These are phyloP conservation scores for Cyanoramphus novaezelandiae DNA, from an alignment of 2,113 vertebrate species.

Conservation along the genomic window DNA sequence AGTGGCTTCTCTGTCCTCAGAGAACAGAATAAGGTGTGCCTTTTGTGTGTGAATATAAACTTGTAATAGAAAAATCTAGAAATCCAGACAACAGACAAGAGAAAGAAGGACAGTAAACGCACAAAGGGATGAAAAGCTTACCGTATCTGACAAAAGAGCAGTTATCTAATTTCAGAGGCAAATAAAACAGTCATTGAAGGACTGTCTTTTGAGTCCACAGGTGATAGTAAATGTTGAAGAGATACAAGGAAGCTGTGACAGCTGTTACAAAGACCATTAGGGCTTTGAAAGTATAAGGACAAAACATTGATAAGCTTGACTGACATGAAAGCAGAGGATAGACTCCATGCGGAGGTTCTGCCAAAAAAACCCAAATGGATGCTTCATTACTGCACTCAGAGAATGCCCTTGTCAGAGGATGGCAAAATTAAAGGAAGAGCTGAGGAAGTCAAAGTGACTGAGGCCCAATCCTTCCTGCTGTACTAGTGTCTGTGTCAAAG, in stretches of 20 bases:
- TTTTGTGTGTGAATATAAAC: neutral
- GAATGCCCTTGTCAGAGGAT: neutral
- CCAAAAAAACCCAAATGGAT: neutral
- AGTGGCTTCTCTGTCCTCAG: neutral
- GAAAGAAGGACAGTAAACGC: neutral
- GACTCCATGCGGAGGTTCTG: neutral
- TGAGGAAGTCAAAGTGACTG: neutral
- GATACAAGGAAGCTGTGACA: neutral
- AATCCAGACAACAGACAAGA: neutral
- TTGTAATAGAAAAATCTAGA: neutral
- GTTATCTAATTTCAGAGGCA: neutral
- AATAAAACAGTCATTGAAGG: neutral
- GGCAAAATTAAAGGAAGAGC: neutral
- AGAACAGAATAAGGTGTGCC: neutral
- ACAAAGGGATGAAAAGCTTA: neutral
- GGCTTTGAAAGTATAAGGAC: neutral
- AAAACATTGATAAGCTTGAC: neutral
- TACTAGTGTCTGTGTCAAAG: neutral
- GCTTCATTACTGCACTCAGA: neutral
- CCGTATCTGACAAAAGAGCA: neutral
- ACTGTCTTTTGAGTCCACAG: neutral
- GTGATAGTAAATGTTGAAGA: neutral
- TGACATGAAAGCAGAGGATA: neutral
- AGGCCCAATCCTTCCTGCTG: neutral
- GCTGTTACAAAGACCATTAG: neutral